phyloP scores from a whole-genome alignment of 2,888 invertebrate genomes.

The Thymelicus acteon region DNA sequence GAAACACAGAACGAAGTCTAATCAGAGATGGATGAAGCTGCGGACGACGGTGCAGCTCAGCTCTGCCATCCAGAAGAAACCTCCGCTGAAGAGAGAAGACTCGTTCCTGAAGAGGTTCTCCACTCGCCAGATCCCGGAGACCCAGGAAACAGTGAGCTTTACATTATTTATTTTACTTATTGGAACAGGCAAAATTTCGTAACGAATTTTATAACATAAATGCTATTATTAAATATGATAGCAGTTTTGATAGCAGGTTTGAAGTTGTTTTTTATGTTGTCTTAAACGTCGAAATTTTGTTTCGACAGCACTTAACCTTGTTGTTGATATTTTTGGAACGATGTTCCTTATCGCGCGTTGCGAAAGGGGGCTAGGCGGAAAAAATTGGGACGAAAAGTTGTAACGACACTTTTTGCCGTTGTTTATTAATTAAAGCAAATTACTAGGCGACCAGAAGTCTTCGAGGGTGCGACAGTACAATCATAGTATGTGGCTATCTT shows the following conservation, averaged over 20 bases:
- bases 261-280: not conserved
- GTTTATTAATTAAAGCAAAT: too few species aligned
- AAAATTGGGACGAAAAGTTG: too few species aligned
- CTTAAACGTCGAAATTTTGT: not conserved
- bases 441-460: too few species aligned
- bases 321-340: too few species aligned
- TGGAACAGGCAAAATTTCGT: too few species aligned
- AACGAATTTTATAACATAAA: too few species aligned
- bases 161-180: not conserved
- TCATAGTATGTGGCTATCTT: too few species aligned
- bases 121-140: conserved; percentile 94
- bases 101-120: conserved; percentile 97
- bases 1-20: conserved; percentile 92
- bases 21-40: conserved; percentile 98
- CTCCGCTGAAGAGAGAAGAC: conserved; percentile 95
- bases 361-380: too few species aligned
- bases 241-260: not conserved
- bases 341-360: too few species aligned
- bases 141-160: conserved; percentile 89
- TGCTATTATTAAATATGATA: too few species aligned
- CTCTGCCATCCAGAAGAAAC: conserved; percentile 95
- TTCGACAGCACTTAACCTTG: not conserved
- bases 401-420: too few species aligned
- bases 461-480: too few species aligned
- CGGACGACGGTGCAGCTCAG: conserved; percentile 96